phyloP scores from a whole-genome alignment of 2,888 invertebrate genomes.

The Trachelus troglodyta region DNA sequence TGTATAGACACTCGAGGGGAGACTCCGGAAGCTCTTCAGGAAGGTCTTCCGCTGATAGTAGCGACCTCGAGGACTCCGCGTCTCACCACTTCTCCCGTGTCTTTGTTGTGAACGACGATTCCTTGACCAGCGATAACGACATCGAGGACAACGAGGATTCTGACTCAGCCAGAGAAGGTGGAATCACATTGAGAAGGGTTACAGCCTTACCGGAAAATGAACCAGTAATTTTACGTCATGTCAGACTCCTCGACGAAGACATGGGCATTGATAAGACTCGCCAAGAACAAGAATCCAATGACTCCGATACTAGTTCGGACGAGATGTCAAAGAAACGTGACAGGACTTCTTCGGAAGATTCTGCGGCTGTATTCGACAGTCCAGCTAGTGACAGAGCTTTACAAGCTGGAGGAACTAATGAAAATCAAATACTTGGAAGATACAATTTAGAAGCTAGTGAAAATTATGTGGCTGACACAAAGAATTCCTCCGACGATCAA shows the following conservation, averaged over 20 bases:
- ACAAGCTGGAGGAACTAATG: background rate
- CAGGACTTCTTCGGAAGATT: conserved; percentile 8
- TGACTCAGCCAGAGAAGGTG: conserved; percentile 50
- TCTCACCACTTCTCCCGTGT: conserved; percentile 63
- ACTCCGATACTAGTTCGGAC: background rate
- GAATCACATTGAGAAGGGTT: conserved; percentile 48
- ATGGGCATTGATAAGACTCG: background rate
- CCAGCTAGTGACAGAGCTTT: background rate
- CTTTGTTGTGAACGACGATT: conserved; percentile 64
- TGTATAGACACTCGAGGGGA: conserved; percentile 51
- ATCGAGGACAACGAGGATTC: conserved; percentile 58
- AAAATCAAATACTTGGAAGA: background rate
- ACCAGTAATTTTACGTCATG: conserved; percentile 53
- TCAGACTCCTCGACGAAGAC: conserved; percentile 53
- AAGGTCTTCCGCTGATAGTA: conserved; percentile 61
- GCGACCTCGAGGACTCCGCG: conserved; percentile 60
- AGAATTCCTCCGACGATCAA: conserved; percentile 50
- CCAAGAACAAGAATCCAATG: conserved; percentile 11
- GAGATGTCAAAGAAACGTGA: conserved; percentile 14
- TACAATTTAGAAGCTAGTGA: conserved; percentile 47
- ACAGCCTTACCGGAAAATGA: conserved; percentile 49
- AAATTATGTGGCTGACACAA: conserved; percentile 57
- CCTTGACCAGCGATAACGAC: conserved; percentile 59
- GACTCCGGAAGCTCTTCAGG: conserved; percentile 62
- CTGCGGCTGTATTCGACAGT: conserved; percentile 2